Percentiles rank a stretch among this genome's conserved stretches.
Evolutionary conservation across 2,113 vertebrate genomes (phyloP).

Genomic region (Microcebus griseorufus): DNA sequence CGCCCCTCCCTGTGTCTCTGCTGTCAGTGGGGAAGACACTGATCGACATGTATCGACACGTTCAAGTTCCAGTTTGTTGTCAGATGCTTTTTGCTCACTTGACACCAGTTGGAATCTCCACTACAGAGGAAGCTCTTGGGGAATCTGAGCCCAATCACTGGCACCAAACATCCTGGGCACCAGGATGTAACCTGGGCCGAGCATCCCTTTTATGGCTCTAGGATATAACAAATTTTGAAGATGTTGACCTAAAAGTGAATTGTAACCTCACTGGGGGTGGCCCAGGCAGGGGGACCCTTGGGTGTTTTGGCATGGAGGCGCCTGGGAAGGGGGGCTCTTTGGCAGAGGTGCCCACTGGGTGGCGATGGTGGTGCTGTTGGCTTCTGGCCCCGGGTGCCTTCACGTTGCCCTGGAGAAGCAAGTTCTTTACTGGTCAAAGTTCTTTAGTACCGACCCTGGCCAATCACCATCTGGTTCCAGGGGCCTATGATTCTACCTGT

Average conservation of each 20-base stretch:
- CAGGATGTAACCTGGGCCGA: background rate
- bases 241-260: background rate
- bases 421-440: background rate
- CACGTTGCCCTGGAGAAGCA: background rate
- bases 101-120: background rate
- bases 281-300: fast-evolving
- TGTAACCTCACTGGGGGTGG: background rate
- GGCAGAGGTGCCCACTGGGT: fast-evolving
- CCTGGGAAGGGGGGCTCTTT: background rate
- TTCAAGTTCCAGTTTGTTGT: background rate
- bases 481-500: background rate
- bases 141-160: background rate
- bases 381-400: background rate
- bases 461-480: background rate
- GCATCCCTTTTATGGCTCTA: background rate
- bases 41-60: too few relatives aligned
- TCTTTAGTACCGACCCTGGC: background rate
- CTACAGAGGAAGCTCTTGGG: background rate
- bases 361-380: background rate
- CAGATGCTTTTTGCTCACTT: background rate
- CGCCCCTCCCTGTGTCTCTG: background rate
- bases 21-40: background rate
- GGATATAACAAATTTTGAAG: background rate
- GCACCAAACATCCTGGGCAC: background rate
- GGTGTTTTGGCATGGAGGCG: background rate